phyloP scores from a whole-genome alignment of 1,140 invertebrate genomes.

The Habropoda laboriosa region DNA sequence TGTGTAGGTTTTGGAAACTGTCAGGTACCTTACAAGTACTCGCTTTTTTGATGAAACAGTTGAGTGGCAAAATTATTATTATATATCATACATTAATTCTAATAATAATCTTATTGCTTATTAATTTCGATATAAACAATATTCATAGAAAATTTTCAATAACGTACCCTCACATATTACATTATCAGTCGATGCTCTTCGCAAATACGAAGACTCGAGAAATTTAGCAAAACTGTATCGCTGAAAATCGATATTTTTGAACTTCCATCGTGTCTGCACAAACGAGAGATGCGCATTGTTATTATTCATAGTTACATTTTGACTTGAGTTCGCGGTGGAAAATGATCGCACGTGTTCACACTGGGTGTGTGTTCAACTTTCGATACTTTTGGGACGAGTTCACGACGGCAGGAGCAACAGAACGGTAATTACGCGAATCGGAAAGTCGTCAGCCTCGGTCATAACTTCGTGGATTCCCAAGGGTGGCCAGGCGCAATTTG shows the following conservation, averaged over 20 bases:
- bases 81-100: no score
- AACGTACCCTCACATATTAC: no score
- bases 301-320: background rate
- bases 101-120: no score
- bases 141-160: no score
- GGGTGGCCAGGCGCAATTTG: conserved; percentile 73
- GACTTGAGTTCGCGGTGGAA: conserved; percentile 8
- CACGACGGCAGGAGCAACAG: conserved; percentile 63
- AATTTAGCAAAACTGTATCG: background rate
- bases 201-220: no score
- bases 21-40: no score
- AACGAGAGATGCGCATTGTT: background rate
- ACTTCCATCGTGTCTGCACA: background rate
- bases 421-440: conserved; percentile 78
- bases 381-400: conserved; percentile 66
- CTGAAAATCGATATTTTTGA: no score
- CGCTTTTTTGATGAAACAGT: no score
- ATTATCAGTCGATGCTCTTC: no score
- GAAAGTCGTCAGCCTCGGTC: conserved; percentile 76
- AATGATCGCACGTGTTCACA: conserved; percentile 34
- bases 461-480: conserved; percentile 75
- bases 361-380: conserved; percentile 43
- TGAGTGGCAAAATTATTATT: no score
- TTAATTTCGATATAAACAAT: no score
- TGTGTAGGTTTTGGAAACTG: no score